Conservation (phyloP, 2,797 vertebrate species). For the Fratercula arctica region DNA sequence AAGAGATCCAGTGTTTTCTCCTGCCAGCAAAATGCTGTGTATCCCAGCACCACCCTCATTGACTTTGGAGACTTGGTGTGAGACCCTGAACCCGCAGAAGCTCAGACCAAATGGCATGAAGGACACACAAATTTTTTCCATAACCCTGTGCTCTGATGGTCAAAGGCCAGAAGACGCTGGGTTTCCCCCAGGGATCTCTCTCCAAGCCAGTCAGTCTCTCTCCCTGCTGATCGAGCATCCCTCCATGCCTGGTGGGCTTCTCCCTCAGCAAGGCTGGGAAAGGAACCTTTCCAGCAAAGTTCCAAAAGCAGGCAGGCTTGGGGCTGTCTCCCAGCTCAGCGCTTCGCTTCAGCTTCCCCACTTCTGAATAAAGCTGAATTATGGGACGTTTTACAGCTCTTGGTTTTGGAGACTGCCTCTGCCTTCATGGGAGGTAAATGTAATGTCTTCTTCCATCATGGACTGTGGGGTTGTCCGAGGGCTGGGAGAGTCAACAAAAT, state of each 20-base stretch:
- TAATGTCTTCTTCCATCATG: neutral
- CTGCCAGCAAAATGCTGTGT: neutral
- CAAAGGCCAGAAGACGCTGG: neutral
- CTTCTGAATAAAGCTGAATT: neutral
- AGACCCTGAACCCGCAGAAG: neutral
- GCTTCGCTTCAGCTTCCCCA: neutral
- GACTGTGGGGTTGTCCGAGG: neutral
- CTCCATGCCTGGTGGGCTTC: rapidly evolving
- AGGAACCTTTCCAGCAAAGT: neutral
- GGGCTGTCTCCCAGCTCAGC: neutral
- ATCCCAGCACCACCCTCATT: neutral
- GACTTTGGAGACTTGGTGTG: neutral
- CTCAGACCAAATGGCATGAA: neutral
- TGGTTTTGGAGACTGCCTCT: neutral
- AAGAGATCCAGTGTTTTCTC: neutral
- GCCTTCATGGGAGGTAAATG: neutral
- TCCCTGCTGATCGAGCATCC: neutral
- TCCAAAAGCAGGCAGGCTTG: rapidly evolving
- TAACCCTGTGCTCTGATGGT: neutral
- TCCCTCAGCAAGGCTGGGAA: neutral
- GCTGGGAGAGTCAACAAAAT: neutral
- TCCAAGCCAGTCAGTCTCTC: neutral
- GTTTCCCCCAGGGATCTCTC: neutral
- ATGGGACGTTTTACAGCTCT: neutral
- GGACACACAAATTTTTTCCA: neutral